A percentile compares a stretch with the other conserved stretches of the same genome.
These are phyloP conservation scores for Drosophila saltans DNA, from an alignment of 1,140 invertebrate species.

Conservation along the genomic window DNA sequence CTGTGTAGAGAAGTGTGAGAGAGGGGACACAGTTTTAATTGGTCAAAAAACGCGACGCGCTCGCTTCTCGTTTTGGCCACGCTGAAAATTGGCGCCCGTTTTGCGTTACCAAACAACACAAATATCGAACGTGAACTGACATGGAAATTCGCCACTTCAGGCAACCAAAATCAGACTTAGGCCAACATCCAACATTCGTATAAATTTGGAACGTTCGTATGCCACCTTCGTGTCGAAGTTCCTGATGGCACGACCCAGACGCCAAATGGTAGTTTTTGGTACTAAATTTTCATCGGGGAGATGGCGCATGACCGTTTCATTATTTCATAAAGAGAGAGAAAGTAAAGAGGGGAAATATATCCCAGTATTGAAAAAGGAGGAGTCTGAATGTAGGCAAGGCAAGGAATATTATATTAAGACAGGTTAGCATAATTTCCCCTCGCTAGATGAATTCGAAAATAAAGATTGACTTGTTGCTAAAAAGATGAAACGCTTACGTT, in stretches of 20 bases:
- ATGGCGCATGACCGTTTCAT: conserved; percentile 44
- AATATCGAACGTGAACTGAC: conserved; percentile 82
- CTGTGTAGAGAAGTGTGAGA: no score
- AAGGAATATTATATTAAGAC: neutral
- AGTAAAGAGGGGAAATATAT: neutral
- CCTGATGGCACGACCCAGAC: conserved; percentile 16
- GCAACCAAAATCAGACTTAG: conserved; percentile 61
- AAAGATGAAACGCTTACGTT: neutral
- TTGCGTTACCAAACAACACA: conserved; percentile 77
- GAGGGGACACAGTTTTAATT: conserved; percentile 26
- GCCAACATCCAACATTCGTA: conserved; percentile 41
- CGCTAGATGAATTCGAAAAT: neutral
- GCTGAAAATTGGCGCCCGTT: conserved; percentile 55
- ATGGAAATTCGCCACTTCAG: conserved; percentile 56
- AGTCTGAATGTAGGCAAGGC: neutral
- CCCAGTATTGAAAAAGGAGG: neutral
- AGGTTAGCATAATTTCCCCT: neutral
- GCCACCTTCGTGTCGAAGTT: conserved; percentile 14
- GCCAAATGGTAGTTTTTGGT: conserved; percentile 47
- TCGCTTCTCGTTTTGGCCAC: conserved; percentile 42
- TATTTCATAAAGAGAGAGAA: neutral
- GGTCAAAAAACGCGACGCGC: conserved; percentile 56
- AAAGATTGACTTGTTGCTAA: neutral
- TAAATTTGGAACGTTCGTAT: conserved; percentile 13
- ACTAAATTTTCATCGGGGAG: conserved; percentile 32